Evolutionary conservation across 2,113 vertebrate genomes (phyloP).

Genomic region (Istiophorus platypterus): DNA sequence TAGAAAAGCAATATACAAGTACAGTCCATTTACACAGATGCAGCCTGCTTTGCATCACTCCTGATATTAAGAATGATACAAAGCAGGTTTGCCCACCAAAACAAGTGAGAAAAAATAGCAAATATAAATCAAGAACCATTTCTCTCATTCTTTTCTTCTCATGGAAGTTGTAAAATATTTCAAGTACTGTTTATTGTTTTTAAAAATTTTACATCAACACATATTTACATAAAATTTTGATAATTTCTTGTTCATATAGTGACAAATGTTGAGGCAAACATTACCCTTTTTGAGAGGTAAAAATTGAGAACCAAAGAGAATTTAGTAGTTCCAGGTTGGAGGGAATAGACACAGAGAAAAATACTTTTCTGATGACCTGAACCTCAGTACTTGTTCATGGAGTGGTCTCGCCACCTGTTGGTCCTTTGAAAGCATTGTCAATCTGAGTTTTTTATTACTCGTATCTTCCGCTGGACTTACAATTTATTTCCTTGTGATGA

Average conservation of each 20-base stretch:
- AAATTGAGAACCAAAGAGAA: neutral
- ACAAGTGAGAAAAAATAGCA: too few relatives aligned
- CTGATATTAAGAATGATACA: too few relatives aligned
- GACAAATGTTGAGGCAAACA: neutral
- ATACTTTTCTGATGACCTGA: neutral
- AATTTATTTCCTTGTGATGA: neutral
- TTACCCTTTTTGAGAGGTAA: neutral
- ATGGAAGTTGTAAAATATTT: too few relatives aligned
- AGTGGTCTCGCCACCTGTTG: constrained; percentile 4
- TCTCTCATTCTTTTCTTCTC: too few relatives aligned
- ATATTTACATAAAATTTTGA: neutral
- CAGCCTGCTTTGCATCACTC: too few relatives aligned
- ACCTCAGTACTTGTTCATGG: neutral
- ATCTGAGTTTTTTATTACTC: neutral
- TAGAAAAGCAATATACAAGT: too few relatives aligned
- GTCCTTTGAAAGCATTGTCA: neutral
- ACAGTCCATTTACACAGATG: too few relatives aligned
- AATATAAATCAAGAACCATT: too few relatives aligned
- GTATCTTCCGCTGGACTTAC: neutral
- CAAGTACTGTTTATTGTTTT: too few relatives aligned
- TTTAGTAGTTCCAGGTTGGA: neutral
- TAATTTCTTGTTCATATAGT: neutral
- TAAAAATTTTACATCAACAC: neutral
- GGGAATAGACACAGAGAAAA: neutral
- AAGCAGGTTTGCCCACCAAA: too few relatives aligned